phyloP scores from a whole-genome alignment of 2,888 invertebrate genomes.

The Sminthurinus aureus region DNA sequence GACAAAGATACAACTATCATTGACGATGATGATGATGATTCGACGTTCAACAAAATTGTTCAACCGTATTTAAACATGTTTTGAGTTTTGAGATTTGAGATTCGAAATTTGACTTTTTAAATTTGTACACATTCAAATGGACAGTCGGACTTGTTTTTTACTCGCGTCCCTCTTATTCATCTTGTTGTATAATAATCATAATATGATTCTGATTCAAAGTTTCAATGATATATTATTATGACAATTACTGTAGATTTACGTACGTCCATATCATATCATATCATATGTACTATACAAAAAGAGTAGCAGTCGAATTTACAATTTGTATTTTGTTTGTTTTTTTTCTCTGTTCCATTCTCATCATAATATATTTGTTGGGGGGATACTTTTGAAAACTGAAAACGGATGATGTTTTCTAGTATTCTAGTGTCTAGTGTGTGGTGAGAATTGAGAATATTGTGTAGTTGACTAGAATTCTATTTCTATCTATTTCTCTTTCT shows the following conservation, averaged over 20 bases:
- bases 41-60: background rate
- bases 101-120: no score
- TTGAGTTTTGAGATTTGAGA: background rate
- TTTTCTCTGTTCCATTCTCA: background rate
- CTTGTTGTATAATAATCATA: background rate
- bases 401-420: no score
- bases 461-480: background rate
- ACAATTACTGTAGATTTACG: no score
- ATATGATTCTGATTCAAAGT: background rate
- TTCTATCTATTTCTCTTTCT: background rate
- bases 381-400: background rate
- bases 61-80: background rate
- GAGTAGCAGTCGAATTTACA: background rate
- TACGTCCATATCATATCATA: no score
- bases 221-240: no score
- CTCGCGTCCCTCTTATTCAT: background rate
- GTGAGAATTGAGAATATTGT: background rate
- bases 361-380: background rate
- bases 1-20: no score
- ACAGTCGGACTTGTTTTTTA: no score
- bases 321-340: background rate
- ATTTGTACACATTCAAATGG: no score
- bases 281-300: no score
- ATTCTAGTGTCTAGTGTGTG: background rate
- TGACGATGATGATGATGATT: background rate